A percentile compares a stretch with the other conserved stretches of the same genome.
These are phyloP conservation scores for Enteromius paludinosus DNA, from an alignment of 2,797 vertebrate genomes.

Conservation along the genomic window DNA sequence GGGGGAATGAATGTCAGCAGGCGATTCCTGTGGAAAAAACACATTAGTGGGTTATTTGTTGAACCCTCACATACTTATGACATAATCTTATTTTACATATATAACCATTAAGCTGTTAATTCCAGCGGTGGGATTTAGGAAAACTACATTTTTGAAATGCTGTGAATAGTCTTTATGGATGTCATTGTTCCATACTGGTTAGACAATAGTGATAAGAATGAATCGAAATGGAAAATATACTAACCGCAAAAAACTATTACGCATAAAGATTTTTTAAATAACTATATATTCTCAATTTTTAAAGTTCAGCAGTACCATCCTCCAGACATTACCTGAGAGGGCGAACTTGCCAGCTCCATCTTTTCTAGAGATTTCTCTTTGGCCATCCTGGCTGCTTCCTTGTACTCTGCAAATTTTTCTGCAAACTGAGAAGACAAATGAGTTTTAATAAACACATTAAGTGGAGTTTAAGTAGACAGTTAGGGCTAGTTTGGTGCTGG, in stretches of 20 bases:
- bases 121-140: background rate
- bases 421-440: constrained; percentile 86
- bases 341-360: constrained; percentile 96
- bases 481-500: background rate
- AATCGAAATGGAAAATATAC: constrained; percentile 26
- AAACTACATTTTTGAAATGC: background rate
- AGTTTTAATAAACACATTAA: background rate
- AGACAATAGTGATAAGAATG: constrained; percentile 4
- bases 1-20: constrained; percentile 92
- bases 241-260: constrained; percentile 16
- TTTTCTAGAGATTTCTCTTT: constrained; percentile 99
- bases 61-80: background rate
- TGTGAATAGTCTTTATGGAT: background rate
- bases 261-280: constrained; percentile 13
- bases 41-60: background rate
- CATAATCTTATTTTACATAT: constrained; percentile 1
- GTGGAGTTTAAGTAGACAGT: background rate
- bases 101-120: background rate
- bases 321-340: constrained; percentile 86
- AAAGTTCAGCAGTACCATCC: background rate
- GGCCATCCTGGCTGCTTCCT: constrained; percentile 95
- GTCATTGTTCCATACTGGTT: constrained; percentile 1
- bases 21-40: constrained; percentile 85
- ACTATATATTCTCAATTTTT: background rate
- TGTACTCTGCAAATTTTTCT: constrained; percentile 98